These are phyloP conservation scores for Anolis sagrei DNA, from an alignment of 2,113 vertebrate species.

Conservation along the genomic window DNA sequence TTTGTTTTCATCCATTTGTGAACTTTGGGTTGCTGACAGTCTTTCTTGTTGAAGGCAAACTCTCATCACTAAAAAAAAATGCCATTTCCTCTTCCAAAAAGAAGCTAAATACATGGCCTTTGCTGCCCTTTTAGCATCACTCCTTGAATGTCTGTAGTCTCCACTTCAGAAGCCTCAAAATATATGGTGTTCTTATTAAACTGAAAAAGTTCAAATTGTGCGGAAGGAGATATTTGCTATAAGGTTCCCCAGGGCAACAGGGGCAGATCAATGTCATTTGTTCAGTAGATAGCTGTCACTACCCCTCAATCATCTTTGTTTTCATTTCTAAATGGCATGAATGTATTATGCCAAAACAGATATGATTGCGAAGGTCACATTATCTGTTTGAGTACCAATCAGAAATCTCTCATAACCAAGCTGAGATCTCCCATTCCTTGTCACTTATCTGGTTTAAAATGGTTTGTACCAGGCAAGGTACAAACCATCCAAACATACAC, in stretches of 20 bases:
- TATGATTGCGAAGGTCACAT: not conserved
- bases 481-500: not conserved
- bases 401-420: not conserved
- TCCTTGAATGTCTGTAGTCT: conserved; percentile 12
- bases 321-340: conserved; percentile 6
- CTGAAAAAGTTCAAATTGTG: conserved; percentile 27
- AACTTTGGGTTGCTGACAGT: conserved; percentile 8
- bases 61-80: conserved; percentile 9
- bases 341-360: not conserved
- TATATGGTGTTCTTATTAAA: conserved; percentile 45
- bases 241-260: conserved; percentile 27
- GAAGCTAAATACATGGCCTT: not conserved
- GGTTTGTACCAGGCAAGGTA: not conserved
- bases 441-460: not conserved
- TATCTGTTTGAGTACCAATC: not conserved
- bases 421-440: not conserved
- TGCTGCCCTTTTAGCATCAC: conserved; percentile 40
- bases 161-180: conserved; percentile 36
- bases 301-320: conserved; percentile 13
- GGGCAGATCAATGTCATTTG: conserved; percentile 31
- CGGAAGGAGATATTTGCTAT: not conserved
- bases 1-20: conserved; percentile 24
- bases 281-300: conserved; percentile 31
- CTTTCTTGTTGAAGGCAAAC: no score
- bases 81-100: not conserved